Evolutionary conservation across 2,797 vertebrate species (phyloP), one percentile per base, ranked within the genome.

Genomic region (Molossus molossus): DNA sequence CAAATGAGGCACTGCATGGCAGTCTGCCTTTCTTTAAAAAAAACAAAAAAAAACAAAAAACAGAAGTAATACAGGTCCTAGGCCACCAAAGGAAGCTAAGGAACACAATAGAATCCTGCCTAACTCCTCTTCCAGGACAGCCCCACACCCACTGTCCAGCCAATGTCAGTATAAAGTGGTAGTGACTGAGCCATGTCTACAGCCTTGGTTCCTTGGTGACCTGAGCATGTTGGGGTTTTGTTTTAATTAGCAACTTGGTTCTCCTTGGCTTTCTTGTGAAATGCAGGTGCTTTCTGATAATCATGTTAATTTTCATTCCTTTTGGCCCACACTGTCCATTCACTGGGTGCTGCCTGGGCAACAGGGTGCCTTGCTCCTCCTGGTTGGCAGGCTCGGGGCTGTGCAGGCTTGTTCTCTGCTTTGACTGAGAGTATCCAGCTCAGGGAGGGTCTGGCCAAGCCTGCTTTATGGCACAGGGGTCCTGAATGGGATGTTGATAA

Each of bases 101-200:
- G 55, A 27, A 25, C 6, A 4, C 0, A 14, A 9, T 1, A 17
- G 57, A 48, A 15, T 5, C 9, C 15, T 8, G 40, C 27, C 58
- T 12, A 20, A 11, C 3, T 3, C 48, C 25, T 18, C n/a, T 14
- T 37, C 76, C 48, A 18, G 53, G 50, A n/a, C 1, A 4, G 18
- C n/a, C 45, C 27, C 3, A 14, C 0, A 15, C 23, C n/a, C 62
- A 25, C 25, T 5, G 6, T 9, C 69, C 10, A 5, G 6, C 90
- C 72, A 13, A 45, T 2, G 2, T 33, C 69, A 65, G 48, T 33
- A 15, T 1, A 9, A 69, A 76, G 37, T 20, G 5, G 3, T 21
- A 0, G 2, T 2, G 40, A 20, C 70, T 6, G 3, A 10, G 11
- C 11, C 18, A 15, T 33, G 14, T 10, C 62, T 20, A 0, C 0